A percentile compares a stretch with the other conserved stretches of the same genome.
Conservation (phyloP, 1,140 invertebrate genomes). For the Magallana ariakensis region DNA sequence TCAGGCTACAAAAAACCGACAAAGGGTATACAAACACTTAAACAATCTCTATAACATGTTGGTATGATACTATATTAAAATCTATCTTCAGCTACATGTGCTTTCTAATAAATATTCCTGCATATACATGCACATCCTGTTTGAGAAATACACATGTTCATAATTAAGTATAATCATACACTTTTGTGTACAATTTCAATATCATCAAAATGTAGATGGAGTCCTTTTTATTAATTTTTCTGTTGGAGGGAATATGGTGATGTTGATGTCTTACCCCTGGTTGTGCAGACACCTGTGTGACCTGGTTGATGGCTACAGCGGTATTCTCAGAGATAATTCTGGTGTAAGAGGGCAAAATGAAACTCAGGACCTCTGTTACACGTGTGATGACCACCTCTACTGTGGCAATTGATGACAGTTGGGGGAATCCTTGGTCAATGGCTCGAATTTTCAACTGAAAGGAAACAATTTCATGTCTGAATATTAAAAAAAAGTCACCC, state of each 20-base stretch:
- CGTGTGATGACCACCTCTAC: conserved; percentile 64
- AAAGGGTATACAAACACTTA: no score
- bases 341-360: conserved; percentile 59
- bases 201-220: no score
- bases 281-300: conserved; percentile 59
- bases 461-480: not conserved
- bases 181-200: no score
- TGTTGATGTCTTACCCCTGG: conserved; percentile 51
- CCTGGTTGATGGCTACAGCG: conserved; percentile 37
- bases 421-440: conserved; percentile 61
- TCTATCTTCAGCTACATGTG: no score
- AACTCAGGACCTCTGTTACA: conserved; percentile 53
- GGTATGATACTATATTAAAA: no score
- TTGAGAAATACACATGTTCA: not conserved
- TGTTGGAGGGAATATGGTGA: no score
- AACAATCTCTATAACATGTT: no score
- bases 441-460: conserved; percentile 63
- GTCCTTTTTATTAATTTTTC: no score
- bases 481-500: not conserved
- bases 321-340: conserved; percentile 66
- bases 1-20: conserved; percentile 59
- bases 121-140: not conserved
- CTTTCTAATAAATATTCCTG: not conserved
- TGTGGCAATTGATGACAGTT: conserved; percentile 48
- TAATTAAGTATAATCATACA: not conserved